These are phyloP conservation scores for Chaetogeoica ovagalla DNA, from an alignment of 2,888 invertebrate species.

Conservation along the genomic window DNA sequence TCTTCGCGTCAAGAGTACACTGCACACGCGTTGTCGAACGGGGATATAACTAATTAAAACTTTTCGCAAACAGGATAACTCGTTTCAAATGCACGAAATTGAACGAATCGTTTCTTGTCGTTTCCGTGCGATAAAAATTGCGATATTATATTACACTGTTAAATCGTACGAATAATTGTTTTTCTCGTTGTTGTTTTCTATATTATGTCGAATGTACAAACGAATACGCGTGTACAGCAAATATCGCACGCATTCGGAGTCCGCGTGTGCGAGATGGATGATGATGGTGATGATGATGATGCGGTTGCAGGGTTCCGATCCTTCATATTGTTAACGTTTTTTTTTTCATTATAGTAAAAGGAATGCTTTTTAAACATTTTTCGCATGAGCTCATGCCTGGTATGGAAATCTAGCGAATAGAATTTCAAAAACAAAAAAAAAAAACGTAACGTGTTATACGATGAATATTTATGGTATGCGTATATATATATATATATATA, in stretches of 20 bases:
- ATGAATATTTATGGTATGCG: neutral
- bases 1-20: neutral
- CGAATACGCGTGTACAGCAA: too few relatives aligned
- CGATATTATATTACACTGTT: neutral
- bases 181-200: too few relatives aligned
- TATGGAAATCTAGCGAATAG: neutral
- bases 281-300: too few relatives aligned
- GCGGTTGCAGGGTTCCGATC: too few relatives aligned
- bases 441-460: neutral
- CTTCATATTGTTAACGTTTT: too few relatives aligned
- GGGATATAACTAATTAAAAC: conserved; percentile 40
- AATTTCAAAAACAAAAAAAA: neutral
- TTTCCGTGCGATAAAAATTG: neutral
- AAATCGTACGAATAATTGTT: neutral
- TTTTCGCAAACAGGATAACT: conserved; percentile 2
- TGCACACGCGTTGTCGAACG: neutral
- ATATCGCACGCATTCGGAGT: too few relatives aligned
- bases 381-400: neutral
- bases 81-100: neutral
- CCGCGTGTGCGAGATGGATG: too few relatives aligned
- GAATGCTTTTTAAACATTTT: neutral
- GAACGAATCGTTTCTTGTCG: neutral
- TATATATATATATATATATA: too few relatives aligned
- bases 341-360: too few relatives aligned
- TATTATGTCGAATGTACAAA: too few relatives aligned